Conservation (phyloP, 2,888 invertebrate species). For the Nowickia ferox region DNA sequence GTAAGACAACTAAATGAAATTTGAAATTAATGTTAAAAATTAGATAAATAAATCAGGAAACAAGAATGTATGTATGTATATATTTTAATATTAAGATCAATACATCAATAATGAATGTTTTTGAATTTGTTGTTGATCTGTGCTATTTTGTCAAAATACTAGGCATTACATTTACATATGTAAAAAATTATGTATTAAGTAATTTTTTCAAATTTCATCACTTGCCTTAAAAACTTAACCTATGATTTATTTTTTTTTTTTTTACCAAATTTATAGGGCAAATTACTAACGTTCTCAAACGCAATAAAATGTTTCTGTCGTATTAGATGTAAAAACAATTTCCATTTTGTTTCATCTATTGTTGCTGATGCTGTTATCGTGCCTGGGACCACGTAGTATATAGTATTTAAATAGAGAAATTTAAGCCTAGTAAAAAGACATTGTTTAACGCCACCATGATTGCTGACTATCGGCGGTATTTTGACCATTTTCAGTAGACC, state of each 20-base stretch:
- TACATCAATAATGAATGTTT: no score
- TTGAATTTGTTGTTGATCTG: no score
- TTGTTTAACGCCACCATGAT: conserved; percentile 80
- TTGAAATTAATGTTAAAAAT: conserved; percentile 1
- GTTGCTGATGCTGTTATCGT: background rate
- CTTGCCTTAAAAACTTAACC: conserved; percentile 44
- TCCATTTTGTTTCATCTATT: conserved; percentile 19
- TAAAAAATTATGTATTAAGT: no score
- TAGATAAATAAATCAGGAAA: background rate
- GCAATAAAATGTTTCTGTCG: conserved; percentile 13
- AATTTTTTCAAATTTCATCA: conserved; percentile 51
- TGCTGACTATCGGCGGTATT: conserved; percentile 76
- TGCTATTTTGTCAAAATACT: no score
- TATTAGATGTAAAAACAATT: conserved; percentile 24
- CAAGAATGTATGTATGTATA: background rate
- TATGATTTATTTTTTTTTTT: conserved; percentile 3
- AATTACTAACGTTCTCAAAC: conserved; percentile 22
- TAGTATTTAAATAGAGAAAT: conserved; percentile 30
- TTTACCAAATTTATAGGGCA: conserved; percentile 30
- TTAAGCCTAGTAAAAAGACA: conserved; percentile 38
- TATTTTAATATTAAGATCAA: no score
- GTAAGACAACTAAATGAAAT: conserved; percentile 48
- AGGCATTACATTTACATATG: no score
- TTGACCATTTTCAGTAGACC: conserved; percentile 77
- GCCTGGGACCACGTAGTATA: conserved; percentile 35